A percentile compares a stretch with the other conserved stretches of the same genome.
These are phyloP conservation scores for Henricia sp. DNA, from an alignment of 53 echinoderm and acorn worm genomes.

Conservation along the genomic window DNA sequence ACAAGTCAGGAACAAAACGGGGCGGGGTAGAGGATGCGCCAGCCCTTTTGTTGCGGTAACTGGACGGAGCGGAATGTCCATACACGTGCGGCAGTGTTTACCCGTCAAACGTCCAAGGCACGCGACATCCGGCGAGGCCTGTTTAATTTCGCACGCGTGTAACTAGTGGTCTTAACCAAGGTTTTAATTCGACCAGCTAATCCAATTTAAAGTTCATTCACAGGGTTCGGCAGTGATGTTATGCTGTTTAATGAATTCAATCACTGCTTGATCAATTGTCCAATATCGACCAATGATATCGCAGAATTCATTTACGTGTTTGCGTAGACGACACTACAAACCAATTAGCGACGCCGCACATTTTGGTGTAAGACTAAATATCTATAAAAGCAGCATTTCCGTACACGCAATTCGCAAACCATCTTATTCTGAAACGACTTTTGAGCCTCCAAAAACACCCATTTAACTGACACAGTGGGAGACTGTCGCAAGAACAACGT, in stretches of 20 bases:
- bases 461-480: neutral
- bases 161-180: neutral
- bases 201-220: constrained; percentile 17
- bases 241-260: constrained; percentile 11
- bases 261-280: neutral
- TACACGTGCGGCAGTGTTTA: constrained; percentile 25
- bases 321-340: too few relatives aligned
- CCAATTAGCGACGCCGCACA: too few relatives aligned
- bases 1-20: neutral
- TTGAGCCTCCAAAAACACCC: neutral
- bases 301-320: neutral
- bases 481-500: neutral
- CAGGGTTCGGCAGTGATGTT: neutral
- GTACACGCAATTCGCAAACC: too few relatives aligned
- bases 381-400: too few relatives aligned
- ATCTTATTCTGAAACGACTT: too few relatives aligned
- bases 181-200: neutral
- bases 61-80: neutral
- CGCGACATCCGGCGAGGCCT: constrained; percentile 28
- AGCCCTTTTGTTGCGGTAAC: neutral
- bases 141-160: constrained; percentile 6
- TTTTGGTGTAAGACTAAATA: too few relatives aligned
- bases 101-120: constrained; percentile 7
- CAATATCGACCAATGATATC: constrained; percentile 25
- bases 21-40: neutral